A percentile compares a stretch with the other conserved stretches of the same genome.
phyloP scores from a whole-genome alignment of 2,797 vertebrate species.

The Chrosomus eos region DNA sequence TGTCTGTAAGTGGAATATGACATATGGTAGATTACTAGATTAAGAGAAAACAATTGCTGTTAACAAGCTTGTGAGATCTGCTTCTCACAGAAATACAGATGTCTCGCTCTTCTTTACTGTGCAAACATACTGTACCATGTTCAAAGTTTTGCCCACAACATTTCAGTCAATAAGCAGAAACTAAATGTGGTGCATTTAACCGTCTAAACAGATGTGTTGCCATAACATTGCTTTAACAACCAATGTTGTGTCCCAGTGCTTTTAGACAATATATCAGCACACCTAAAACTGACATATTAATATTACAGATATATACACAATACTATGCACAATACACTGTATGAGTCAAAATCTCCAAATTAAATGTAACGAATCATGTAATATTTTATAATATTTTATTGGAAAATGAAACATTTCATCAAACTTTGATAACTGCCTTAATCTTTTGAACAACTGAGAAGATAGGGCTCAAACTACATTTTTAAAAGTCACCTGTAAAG shows the following conservation, averaged over 20 bases:
- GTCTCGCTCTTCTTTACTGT: not conserved
- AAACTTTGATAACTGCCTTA: not conserved
- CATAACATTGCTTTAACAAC: not conserved
- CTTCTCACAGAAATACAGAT: constrained; percentile 1
- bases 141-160: not conserved
- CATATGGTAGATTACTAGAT: not conserved
- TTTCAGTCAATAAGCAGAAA: constrained; percentile 12
- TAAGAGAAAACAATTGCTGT: not conserved
- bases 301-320: not conserved
- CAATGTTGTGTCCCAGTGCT: not conserved
- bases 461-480: not conserved
- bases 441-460: not conserved
- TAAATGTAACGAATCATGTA: not conserved
- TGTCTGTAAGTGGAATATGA: not conserved
- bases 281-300: not conserved
- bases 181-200: not conserved
- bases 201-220: not conserved
- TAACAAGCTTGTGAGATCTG: not conserved
- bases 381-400: not conserved
- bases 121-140: not conserved
- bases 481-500: not conserved
- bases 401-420: not conserved
- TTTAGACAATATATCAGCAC: not conserved
- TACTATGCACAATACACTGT: not conserved
- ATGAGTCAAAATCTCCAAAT: not conserved